phyloP scores from a whole-genome alignment of 2,888 invertebrate genomes.

The Rotaria socialis region DNA sequence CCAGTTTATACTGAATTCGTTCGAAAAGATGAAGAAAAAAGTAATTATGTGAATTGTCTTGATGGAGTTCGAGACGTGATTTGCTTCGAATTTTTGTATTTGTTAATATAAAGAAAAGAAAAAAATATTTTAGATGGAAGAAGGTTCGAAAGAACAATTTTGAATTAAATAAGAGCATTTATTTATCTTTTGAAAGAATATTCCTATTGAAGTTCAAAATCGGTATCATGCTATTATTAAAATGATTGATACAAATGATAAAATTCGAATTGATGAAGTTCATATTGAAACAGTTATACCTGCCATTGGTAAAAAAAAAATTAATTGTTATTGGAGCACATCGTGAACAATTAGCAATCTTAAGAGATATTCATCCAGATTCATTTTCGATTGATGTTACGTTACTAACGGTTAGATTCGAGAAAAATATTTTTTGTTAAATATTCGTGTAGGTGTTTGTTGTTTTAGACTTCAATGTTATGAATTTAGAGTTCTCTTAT shows the following conservation, averaged over 20 bases:
- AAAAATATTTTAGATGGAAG: slow-evolving; percentile 62
- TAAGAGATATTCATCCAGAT: slow-evolving; percentile 70
- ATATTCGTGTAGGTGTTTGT: slow-evolving; percentile 34
- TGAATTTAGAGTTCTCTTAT: too few species aligned
- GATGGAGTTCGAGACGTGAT: neutral
- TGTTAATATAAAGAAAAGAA: neutral
- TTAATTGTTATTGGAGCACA: slow-evolving; percentile 82
- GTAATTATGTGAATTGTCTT: slow-evolving; percentile 42
- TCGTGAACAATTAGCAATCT: slow-evolving; percentile 69
- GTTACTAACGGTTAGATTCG: slow-evolving; percentile 58
- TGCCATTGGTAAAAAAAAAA: slow-evolving; percentile 70
- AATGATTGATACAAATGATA: slow-evolving; percentile 70
- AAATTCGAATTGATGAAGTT: slow-evolving; percentile 77
- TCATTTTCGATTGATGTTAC: slow-evolving; percentile 68
- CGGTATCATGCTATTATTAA: slow-evolving; percentile 75
- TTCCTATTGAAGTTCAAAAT: slow-evolving; percentile 65
- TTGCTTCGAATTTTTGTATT: neutral
- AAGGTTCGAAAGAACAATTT: slow-evolving; percentile 63
- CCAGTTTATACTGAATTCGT: slow-evolving; percentile 19
- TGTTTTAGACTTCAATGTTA: slow-evolving; percentile 64
- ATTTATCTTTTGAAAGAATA: neutral
- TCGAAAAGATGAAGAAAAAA: slow-evolving; percentile 29
- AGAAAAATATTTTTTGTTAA: too few species aligned
- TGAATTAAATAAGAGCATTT: too few species aligned
- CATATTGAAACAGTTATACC: slow-evolving; percentile 94